Evolutionary conservation across 2,797 vertebrate genomes (phyloP), one percentile per base, ranked within the genome.

Genomic region (Megalops cyprinoides): DNA sequence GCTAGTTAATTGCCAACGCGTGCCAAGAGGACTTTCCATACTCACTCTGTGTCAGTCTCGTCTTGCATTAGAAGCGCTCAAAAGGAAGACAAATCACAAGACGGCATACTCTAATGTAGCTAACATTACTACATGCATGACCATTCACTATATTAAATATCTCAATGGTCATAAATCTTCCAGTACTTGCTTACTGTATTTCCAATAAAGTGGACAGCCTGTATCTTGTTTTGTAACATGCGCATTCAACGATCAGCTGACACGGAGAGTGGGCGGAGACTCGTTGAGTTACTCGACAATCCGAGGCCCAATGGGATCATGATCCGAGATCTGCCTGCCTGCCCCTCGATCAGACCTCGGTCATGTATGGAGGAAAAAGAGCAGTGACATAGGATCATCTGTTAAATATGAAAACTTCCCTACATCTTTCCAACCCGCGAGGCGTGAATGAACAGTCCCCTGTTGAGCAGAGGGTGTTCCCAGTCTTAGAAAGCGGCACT

Each of bases 11-110:
- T 31, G 18, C 3, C 31, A 37, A 34, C 49, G n/a, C 14, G 34
- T n/a, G 75, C 3, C 14, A 18, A 34, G 1, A 10, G 25, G 9
- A 25, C 25, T 42, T 23, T 23, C 23, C 12, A 20, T 79, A 93
- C 94, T 94, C 74, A 95, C 94, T 92, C 90, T 23, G 90, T 82
- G 76, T 94, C 93, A 90, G 88, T 86, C 4, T 94, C 92, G 90
- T 81, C 90, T 25, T 93, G 91, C 71, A 92, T 84, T 10, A 42
- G 86, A 74, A 69, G 60, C 56, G 65, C 88, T 71, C 4, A 84
- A 56, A 31, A n/a, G 86, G 83, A 76, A 90, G 87, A 87, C 56
- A 6, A 12, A 31, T 76, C 28, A 48, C 25, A 34, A 42, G 65
- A 31, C 46, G 48, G 34, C 74, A 76, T 78, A 2, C 23, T 65